Evolutionary conservation across 2,797 vertebrate species (phyloP).

Genomic region (Gymnocypris eckloni): DNA sequence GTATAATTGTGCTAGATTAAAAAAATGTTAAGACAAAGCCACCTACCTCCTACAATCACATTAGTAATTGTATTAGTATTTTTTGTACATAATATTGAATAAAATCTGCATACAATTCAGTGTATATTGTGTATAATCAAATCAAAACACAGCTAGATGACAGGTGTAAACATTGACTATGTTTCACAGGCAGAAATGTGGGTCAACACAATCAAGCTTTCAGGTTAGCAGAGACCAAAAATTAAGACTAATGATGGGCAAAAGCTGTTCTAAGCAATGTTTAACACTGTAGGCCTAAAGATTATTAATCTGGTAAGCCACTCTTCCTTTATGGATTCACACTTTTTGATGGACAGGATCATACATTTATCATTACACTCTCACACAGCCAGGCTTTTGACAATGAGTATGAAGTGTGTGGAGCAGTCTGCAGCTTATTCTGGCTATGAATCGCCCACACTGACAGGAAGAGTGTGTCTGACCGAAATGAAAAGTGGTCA

Average conservation of each 20-base stretch:
- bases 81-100: background rate
- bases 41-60: background rate
- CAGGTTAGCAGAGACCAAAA: background rate
- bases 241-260: background rate
- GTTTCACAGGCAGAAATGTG: background rate
- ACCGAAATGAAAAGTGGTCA: background rate
- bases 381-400: background rate
- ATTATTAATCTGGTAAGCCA: slow-evolving; percentile 5
- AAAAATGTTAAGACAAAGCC: background rate
- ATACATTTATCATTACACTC: background rate
- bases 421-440: background rate
- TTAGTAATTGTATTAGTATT: background rate
- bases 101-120: background rate
- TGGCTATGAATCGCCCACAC: background rate
- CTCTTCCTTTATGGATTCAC: background rate
- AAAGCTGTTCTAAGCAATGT: background rate
- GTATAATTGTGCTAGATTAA: background rate
- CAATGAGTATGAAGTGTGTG: background rate
- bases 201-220: slow-evolving; percentile 10
- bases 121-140: background rate
- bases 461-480: background rate
- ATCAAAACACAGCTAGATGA: too few relatives aligned
- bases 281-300: background rate
- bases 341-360: background rate
- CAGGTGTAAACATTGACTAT: background rate